Base-by-base conservation (phyloP, 2,797 vertebrate species). In the Chrysocyon brachyurus region DNA sequence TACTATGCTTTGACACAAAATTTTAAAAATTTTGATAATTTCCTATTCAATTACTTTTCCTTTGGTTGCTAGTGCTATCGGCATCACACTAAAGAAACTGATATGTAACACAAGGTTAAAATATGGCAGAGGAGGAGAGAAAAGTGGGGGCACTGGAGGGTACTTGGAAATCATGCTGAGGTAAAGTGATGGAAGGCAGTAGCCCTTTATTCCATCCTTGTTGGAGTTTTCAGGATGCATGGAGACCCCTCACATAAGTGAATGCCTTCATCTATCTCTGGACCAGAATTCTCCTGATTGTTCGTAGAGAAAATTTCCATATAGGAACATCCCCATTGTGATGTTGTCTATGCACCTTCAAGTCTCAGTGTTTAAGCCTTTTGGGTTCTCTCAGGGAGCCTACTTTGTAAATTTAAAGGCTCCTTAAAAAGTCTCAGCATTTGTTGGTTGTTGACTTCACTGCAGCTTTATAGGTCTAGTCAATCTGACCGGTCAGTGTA, bases 31-130 rank as follows among this genome's bases (percentile, higher is more conserved):
- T 70, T 90, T 87, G 15, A 64, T 85, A 66, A 75, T 68, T 92
- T 82, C 16, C 7, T 52, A 19, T 79, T 59, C 12, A 85, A 4
- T 40, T 57, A 16, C 36, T 54, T 64, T 86, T 85, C 14, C 31
- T 86, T 95, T 75, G 66, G 33, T 77, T 89, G 72, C 26, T 64
- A 56, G 31, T 89, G 59, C 24, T 94, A 14, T 15, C 36, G 9
- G 31, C 85, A 22, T 75, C 40, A 75, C 19, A 16, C 72, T 82
- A 59, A 95, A 93, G 73, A 90, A 95, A 75, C 68, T 36, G 28
- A 59, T 36, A 19, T 68, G 33, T 73, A 82, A 75, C 12, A 56
- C 33, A 33, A 46, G 73, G 33, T 91, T 79, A 46, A 33, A 85
- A 49, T 59, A 36, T 52, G 33, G 33, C 61, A 89, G 68, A 78